A percentile compares a stretch with the other conserved stretches of the same genome.
phyloP scores from a whole-genome alignment of 2,888 invertebrate species.

The Syrista parreyssii region DNA sequence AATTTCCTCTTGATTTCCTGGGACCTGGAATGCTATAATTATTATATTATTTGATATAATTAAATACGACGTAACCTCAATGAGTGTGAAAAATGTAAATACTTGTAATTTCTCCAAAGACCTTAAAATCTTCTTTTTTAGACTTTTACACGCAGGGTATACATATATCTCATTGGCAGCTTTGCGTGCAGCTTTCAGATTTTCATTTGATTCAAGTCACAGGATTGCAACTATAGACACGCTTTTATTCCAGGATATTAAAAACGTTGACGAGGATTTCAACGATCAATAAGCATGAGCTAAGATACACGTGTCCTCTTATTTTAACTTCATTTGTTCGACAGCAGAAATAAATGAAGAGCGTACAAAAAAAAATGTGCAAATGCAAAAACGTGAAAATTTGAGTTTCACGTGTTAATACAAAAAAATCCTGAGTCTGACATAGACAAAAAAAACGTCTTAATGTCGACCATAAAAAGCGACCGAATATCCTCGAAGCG shows the following conservation, averaged over 20 bases:
- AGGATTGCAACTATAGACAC: not conserved
- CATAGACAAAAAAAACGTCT: no score
- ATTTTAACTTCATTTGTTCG: no score
- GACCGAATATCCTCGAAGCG: no score
- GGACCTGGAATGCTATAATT: not conserved
- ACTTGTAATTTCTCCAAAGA: not conserved
- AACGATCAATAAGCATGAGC: no score
- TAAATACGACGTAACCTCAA: not conserved
- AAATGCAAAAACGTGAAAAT: not conserved
- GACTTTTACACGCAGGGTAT: not conserved
- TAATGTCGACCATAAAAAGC: no score
- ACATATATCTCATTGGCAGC: not conserved
- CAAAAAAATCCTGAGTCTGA: not conserved
- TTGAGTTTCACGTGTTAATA: not conserved
- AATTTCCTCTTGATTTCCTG: not conserved
- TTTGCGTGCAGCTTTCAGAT: not conserved
- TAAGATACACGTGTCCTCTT: no score
- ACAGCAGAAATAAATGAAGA: no score
- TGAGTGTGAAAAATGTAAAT: not conserved
- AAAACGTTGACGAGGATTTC: no score
- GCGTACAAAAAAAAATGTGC: not conserved
- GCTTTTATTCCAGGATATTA: not conserved
- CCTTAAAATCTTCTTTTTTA: not conserved
- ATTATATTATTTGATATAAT: no score
- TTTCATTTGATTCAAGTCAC: not conserved